Base-by-base conservation (phyloP, 2,888 invertebrate genomes). In the Heteropelma amictum region DNA sequence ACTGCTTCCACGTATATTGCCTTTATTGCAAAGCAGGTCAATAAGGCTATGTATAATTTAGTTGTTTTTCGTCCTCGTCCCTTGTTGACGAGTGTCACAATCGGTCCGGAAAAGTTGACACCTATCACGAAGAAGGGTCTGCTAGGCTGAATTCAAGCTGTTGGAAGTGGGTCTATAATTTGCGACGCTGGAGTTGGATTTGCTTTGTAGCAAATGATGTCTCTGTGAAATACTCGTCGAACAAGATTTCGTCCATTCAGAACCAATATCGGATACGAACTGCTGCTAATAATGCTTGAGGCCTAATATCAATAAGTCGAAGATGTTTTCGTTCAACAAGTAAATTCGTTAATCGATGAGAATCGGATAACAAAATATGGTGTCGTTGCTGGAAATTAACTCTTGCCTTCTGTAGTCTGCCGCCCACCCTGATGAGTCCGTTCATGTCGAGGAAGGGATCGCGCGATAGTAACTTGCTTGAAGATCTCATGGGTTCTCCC, bases 1-100 rank as follows among this genome's bases (percentile, higher is more conserved):
- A 79, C 79, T 5, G 78, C 12, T 47, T 83, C 81, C 10, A 81
- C 28, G 58, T 83, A 80, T 1, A 81, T 45, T 0, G 79, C 81
- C 38, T 77, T 79, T 0, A 77, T 78, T 1, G 70, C 21, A n/a
- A 81, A 72, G 40, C 81, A 83, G 2, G 82, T 61, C 12, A 81
- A 82, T 10, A 81, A 12, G 1, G 61, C 63, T 0, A 81, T 35
- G n/a, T 82, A 82, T 0, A 67, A 63, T 40, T 82, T 82, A 6
- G 33, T 38, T 0, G 68, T 70, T 45, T 71, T 68, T 7, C 58
- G 40, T 14, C 65, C 61, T 10, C 63, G 21, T 1, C 77, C 72
- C 4, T 72, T 68, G 17, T n/a, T n/a, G n/a, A n/a, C n/a, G n/a
- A n/a, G n/a, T n/a, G n/a, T n/a, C n/a, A n/a, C n/a, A n/a, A 54